Base-by-base conservation (phyloP, 2,797 vertebrate species). In the Pangasius mekongensis region DNA sequence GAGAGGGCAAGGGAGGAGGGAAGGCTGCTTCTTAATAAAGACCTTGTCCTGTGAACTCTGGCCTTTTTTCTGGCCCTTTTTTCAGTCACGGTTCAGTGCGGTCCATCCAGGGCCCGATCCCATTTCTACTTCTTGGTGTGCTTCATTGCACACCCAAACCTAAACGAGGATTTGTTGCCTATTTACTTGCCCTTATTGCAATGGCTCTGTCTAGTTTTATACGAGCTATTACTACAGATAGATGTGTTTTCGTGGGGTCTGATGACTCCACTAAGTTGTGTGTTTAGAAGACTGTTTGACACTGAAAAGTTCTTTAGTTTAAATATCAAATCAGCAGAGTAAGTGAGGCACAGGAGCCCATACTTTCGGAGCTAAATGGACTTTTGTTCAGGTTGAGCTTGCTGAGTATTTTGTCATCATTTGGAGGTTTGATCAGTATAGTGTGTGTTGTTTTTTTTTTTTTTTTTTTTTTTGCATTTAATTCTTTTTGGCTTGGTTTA, bases 91-190 rank as follows among this genome's bases (percentile, higher is more conserved):
- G 95, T 95, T 96, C 96, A 97, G 95, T 94, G 93, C 94, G 92
- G 93, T 93, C 93, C 94, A 87, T 96, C 94, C 95, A 94, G 94
- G 93, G 84, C 95, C 93, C 92, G 94, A 96, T 96, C 96, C 94
- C 94, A 95, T 94, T 97, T 96, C 96, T 97, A 92, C 96, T 94
- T 96, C 94, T 96, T 96, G 96, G 95, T 96, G 96, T 97, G 96
- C 95, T 96, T 96, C 95, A 96, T 91, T 96, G 96, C 95, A 94
- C 96, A 94, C 94, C 94, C 95, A 95, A 96, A 93, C 94, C 94
- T 95, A 94, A 95, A 95, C 54, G 95, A 95, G 96, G 95, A 98
- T 98, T 98, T 98, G 97, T 97, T 95, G 95, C 96, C 96, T 95
- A 95, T 96, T 96, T 96, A 97, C 97, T 96, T 96, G 95, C 95